phyloP scores from a whole-genome alignment of 2,888 invertebrate species.

The Phyllotreta cruciferae region DNA sequence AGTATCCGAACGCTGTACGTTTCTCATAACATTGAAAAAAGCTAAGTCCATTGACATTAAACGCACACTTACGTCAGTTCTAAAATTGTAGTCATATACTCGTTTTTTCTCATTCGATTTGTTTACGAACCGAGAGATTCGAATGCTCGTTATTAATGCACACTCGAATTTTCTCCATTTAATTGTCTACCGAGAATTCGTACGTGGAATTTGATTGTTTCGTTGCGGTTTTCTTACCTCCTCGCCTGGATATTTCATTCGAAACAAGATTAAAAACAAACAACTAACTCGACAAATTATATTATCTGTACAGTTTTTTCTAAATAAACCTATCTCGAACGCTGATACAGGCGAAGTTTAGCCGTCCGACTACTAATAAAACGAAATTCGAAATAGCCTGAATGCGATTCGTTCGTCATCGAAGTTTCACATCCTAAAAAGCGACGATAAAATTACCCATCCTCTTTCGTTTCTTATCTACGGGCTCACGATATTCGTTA shows the following conservation, averaged over 20 bases:
- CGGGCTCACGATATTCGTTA: constrained; percentile 40
- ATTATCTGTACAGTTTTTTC: no score
- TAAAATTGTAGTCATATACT: constrained; percentile 2
- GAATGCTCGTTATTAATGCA: background rate
- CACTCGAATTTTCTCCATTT: background rate
- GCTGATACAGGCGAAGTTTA: background rate
- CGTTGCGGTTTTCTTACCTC: no score
- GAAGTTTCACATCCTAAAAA: constrained; percentile 30
- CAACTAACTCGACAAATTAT: no score
- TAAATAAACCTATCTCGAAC: no score
- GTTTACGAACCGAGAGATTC: background rate
- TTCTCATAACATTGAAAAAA: constrained; percentile 9
- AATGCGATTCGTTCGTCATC: constrained; percentile 26
- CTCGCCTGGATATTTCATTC: no score
- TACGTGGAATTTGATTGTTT: no score
- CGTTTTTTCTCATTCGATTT: constrained; percentile 3
- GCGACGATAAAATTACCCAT: constrained; percentile 32
- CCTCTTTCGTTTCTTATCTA: constrained; percentile 38
- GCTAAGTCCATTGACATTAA: constrained; percentile 15
- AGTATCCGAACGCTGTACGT: background rate
- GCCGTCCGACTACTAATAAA: constrained; percentile 6
- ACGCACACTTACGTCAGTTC: constrained; percentile 3
- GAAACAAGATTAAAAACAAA: no score
- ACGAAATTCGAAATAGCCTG: constrained; percentile 19
- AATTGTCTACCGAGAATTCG: background rate